phyloP scores from a whole-genome alignment of 2,797 vertebrate species.

The Erpetoichthys calabaricus region DNA sequence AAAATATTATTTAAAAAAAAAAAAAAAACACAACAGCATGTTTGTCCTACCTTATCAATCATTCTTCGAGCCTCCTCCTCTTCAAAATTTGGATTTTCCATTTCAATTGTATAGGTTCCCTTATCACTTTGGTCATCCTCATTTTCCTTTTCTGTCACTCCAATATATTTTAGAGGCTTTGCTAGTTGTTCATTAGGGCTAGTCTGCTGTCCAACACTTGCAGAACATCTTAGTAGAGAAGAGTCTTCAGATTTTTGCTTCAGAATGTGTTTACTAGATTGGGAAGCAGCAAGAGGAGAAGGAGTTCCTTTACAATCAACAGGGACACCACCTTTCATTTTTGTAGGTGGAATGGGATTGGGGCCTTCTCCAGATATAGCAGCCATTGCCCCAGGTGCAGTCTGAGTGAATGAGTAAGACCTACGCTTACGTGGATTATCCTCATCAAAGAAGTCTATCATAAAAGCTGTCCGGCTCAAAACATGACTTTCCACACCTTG shows the following conservation, averaged over 20 bases:
- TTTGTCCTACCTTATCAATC: slow-evolving; percentile 81
- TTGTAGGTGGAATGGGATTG: slow-evolving; percentile 62
- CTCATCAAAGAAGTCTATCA: slow-evolving; percentile 89
- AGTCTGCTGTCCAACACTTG: slow-evolving; percentile 69
- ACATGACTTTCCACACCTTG: slow-evolving; percentile 47
- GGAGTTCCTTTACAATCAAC: slow-evolving; percentile 1
- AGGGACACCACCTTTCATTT: slow-evolving; percentile 41
- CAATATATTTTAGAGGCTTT: slow-evolving; percentile 43
- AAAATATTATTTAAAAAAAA: too few species aligned
- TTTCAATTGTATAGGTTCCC: slow-evolving; percentile 91
- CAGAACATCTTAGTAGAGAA: slow-evolving; percentile 67
- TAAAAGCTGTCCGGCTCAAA: slow-evolving; percentile 73
- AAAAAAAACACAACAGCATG: too few species aligned
- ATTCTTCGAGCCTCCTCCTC: slow-evolving; percentile 87
- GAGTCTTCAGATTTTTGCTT: slow-evolving; percentile 84
- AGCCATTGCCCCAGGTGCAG: slow-evolving; percentile 26
- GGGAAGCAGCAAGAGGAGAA: slow-evolving; percentile 17
- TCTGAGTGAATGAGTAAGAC: slow-evolving; percentile 87
- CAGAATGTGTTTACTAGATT: slow-evolving; percentile 45
- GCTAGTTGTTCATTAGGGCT: slow-evolving; percentile 59
- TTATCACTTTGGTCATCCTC: slow-evolving; percentile 91
- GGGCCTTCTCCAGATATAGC: slow-evolving; percentile 52
- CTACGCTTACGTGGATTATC: slow-evolving; percentile 79
- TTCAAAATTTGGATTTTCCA: slow-evolving; percentile 81
- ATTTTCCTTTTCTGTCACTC: slow-evolving; percentile 50